phyloP scores from a whole-genome alignment of 2,113 vertebrate species.

The Ophthalmolycus amberensis region DNA sequence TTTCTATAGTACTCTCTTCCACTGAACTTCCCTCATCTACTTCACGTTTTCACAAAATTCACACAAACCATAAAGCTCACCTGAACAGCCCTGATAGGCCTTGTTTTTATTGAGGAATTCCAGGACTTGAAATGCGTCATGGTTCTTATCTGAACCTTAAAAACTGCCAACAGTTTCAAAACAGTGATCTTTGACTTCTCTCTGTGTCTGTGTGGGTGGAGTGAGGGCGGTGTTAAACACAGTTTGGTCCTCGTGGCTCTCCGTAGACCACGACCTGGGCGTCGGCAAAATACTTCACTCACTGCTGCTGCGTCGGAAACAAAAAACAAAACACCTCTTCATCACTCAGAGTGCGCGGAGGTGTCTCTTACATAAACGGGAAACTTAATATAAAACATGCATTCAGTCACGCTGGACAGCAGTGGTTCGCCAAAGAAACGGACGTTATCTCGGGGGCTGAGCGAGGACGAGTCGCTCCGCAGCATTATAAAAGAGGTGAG shows the following conservation, averaged over 20 bases:
- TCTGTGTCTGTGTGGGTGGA: constrained; percentile 19
- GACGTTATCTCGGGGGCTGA: constrained; percentile 80
- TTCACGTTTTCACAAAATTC: background rate
- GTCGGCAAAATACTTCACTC: constrained; percentile 20
- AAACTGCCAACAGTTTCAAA: background rate
- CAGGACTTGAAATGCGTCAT: background rate
- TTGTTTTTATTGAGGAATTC: background rate
- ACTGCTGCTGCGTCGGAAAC: constrained; percentile 48
- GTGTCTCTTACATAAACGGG: constrained; percentile 54
- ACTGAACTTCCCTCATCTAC: background rate
- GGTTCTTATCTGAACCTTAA: background rate
- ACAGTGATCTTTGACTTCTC: constrained; percentile 11
- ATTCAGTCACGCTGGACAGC: constrained; percentile 75
- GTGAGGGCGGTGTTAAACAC: background rate
- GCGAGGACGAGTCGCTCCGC: constrained; percentile 84
- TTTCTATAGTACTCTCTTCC: background rate
- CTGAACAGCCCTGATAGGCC: background rate
- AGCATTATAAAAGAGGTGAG: constrained; percentile 83
- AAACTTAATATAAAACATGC: constrained; percentile 67
- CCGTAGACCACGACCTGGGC: constrained; percentile 65
- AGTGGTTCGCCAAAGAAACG: constrained; percentile 77
- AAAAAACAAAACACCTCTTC: constrained; percentile 25
- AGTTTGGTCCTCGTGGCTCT: constrained; percentile 38
- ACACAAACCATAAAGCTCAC: background rate
- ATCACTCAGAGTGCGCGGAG: background rate